Percentiles rank a stretch among this genome's conserved stretches.
Evolutionary conservation across 1,140 invertebrate species (phyloP).

Genomic region (Chironomus striatipennis): DNA sequence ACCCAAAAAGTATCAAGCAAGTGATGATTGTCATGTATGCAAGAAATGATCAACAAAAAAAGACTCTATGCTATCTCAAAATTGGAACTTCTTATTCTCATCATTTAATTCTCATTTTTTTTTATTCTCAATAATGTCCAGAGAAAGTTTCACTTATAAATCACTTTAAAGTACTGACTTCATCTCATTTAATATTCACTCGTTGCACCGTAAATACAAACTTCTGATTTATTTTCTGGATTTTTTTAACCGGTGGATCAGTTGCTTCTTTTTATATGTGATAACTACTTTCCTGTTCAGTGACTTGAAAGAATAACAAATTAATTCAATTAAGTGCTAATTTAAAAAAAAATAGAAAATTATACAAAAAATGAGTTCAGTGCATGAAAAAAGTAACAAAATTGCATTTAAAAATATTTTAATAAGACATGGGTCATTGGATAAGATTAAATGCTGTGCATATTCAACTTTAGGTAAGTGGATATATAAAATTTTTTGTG

Average conservation of each 20-base stretch:
- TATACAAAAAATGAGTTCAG: not conserved
- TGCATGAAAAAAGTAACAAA: not conserved
- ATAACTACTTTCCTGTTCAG: too few species aligned
- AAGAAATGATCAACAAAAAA: not conserved
- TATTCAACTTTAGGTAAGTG: not conserved
- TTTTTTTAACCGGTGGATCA: too few species aligned
- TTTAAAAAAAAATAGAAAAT: not conserved
- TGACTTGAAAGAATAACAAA: not conserved
- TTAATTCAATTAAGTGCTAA: not conserved
- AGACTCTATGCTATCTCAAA: not conserved
- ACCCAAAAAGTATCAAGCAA: not conserved
- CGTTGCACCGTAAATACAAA: not conserved
- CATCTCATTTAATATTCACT: not conserved
- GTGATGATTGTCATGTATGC: too few species aligned
- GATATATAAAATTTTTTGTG: not conserved
- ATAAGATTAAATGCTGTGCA: conserved; percentile 1
- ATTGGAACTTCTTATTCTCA: not conserved
- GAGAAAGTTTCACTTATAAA: not conserved
- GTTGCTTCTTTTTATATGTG: too few species aligned
- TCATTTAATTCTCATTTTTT: not conserved
- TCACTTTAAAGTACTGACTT: not conserved
- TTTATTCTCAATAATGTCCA: not conserved
- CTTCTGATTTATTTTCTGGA: too few species aligned
- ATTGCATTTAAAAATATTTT: not conserved
- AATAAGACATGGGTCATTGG: not conserved